Base-by-base conservation (phyloP, 2,113 vertebrate genomes). In the Pelobates fuscus region DNA sequence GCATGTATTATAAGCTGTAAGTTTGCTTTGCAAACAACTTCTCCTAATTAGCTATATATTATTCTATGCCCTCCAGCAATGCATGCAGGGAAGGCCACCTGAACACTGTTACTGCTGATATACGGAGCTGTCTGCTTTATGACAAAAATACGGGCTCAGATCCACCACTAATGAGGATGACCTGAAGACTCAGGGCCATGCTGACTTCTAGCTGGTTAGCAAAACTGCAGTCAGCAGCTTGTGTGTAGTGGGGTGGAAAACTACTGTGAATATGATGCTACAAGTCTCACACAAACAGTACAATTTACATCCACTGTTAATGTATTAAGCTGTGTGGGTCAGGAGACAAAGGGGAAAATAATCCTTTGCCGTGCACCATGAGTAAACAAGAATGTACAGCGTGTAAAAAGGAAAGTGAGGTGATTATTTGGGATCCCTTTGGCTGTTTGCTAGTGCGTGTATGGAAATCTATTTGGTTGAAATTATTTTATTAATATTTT, bases 141-240 rank as follows among this genome's bases (percentile, higher is more conserved):
- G 23, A 57, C 52, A 59, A 5, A 59, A 57, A 23, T 75, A 67
- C 57, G 54, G 63, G 54, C 52, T 58, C 23, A 59, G 43, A 24
- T 46, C 54, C 54, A 59, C 72, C 52, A 52, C 63, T 75, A 75
- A 75, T 67, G 63, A 67, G 54, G 20, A 59, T 59, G 55, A 75
- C 54, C 52, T 60, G 2, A 74, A 41, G 29, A 74, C 11, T 57
- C 49, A 54, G 30, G 44, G 24, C 61, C 52, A 32, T 20, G 2
- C 20, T 72, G 70, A 72, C 27, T 63, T 52, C 11, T 55, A 52
- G 27, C 27, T 63, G 29, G 59, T 72, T 54, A 63, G 20, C 27
- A 54, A 54, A 65, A 73, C 17, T 12, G 29, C 14, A 73, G 46
- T 63, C 29, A 64, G 27, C 27, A 43, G 30, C 61, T 73, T 65